Conservation (phyloP, 2,888 invertebrate genomes). For the Ethmia dodecea region DNA sequence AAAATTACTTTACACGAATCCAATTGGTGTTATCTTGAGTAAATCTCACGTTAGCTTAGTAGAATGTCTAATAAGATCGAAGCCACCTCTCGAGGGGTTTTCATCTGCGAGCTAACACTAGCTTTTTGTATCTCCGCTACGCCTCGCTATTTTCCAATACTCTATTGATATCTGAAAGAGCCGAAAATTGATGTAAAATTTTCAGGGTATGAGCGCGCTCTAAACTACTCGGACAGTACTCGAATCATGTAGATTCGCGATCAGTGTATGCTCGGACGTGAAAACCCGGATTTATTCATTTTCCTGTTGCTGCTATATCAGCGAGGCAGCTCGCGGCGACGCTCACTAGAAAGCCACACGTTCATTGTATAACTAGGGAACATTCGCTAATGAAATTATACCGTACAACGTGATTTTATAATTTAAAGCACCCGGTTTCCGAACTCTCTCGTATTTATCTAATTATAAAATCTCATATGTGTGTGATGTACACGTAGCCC, state of each 20-base stretch:
- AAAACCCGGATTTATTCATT: no score
- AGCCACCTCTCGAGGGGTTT: no score
- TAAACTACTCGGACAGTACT: no score
- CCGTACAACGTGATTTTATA: constrained; percentile 72
- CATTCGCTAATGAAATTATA: constrained; percentile 66
- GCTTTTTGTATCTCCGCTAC: no score
- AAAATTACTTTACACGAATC: constrained; percentile 55
- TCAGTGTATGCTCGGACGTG: no score
- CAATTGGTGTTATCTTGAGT: constrained; percentile 68
- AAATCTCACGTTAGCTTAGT: constrained; percentile 13
- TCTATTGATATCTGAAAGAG: no score
- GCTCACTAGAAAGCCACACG: constrained; percentile 23
- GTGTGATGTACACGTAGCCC: constrained; percentile 60
- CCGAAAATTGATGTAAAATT: no score
- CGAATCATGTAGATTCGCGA: no score
- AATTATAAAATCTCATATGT: constrained; percentile 65
- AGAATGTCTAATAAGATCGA: constrained; percentile 3
- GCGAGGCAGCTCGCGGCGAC: constrained; percentile 1
- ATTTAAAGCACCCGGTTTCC: constrained; percentile 77
- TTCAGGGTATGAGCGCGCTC: no score
- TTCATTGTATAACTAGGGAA: constrained; percentile 35
- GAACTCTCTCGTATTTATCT: constrained; percentile 73
- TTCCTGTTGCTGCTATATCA: no score
- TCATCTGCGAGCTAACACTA: no score
- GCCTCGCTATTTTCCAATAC: no score